Conservation (phyloP, 2,797 vertebrate genomes). For the Arrhamphus sclerolepis region DNA sequence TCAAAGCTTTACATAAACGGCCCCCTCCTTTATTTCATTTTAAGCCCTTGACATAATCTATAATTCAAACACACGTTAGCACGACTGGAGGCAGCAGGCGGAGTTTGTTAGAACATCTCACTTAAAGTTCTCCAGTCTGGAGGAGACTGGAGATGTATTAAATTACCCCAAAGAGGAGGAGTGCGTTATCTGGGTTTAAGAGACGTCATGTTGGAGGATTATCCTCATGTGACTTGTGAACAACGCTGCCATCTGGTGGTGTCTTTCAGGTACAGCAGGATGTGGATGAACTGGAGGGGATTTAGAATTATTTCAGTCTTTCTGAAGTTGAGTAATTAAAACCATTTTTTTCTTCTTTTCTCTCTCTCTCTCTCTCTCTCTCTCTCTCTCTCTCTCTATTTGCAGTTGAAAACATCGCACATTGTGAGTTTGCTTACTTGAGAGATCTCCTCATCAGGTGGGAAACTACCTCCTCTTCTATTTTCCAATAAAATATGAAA, state of each 20-base stretch:
- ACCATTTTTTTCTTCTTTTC: not conserved
- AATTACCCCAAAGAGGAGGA: conserved; percentile 52
- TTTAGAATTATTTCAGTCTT: not conserved
- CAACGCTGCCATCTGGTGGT: conserved; percentile 60
- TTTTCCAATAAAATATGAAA: too few species aligned
- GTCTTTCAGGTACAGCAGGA: conserved; percentile 10
- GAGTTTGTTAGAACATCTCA: conserved; percentile 71
- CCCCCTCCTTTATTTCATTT: conserved; percentile 62
- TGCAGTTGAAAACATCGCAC: conserved; percentile 94
- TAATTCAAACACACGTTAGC: conserved; percentile 72
- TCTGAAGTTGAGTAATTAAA: not conserved
- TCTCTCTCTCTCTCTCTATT: too few species aligned
- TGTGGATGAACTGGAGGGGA: not conserved
- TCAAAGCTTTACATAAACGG: conserved; percentile 76
- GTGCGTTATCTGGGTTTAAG: conserved; percentile 60
- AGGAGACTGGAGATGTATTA: conserved; percentile 45
- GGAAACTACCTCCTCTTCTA: conserved; percentile 13
- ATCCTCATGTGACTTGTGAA: conserved; percentile 31
- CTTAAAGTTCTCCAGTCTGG: conserved; percentile 56
- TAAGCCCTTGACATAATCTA: conserved; percentile 74
- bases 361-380: too few species aligned
- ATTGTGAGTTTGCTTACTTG: conserved; percentile 97
- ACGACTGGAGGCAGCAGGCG: conserved; percentile 43
- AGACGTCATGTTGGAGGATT: conserved; percentile 40
- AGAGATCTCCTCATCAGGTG: conserved; percentile 98